Conservation (phyloP, 2,888 invertebrate species). For the Clistopyga incitator region DNA sequence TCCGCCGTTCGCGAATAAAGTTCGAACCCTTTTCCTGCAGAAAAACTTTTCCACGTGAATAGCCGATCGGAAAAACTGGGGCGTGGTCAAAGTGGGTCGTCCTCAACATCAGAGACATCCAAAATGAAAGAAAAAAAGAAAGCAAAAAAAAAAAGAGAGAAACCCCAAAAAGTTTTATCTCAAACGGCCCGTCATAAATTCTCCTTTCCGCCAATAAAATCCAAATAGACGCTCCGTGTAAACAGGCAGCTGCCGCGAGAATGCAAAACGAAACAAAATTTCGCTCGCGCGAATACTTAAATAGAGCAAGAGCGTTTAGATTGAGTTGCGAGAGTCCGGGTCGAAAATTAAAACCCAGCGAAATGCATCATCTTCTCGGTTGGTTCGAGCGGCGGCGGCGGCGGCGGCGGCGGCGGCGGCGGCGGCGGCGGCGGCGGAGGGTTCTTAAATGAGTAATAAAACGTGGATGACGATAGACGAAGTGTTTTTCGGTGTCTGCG, state of each 20-base stretch:
- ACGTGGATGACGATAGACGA: slow-evolving; percentile 4
- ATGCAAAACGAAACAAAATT: slow-evolving; percentile 25
- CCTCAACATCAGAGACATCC: slow-evolving; percentile 8
- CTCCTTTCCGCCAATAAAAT: slow-evolving; percentile 47
- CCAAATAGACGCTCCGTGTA: slow-evolving; percentile 17
- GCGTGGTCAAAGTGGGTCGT: slow-evolving; percentile 32
- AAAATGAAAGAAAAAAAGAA: too few relatives aligned
- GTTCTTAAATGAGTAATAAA: slow-evolving; percentile 36
- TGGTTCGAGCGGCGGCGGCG: slow-evolving; percentile 7
- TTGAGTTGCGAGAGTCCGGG: slow-evolving; percentile 34
- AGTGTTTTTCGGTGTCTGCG: slow-evolving; percentile 19
- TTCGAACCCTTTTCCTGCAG: not conserved
- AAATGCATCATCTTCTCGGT: slow-evolving; percentile 45
- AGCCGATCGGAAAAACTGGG: not conserved
- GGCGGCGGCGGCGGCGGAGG: too few relatives aligned
- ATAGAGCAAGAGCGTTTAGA: slow-evolving; percentile 53
- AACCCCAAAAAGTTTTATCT: slow-evolving; percentile 38
- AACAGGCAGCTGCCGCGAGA: slow-evolving; percentile 15
- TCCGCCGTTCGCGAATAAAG: slow-evolving; percentile 15
- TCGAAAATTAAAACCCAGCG: slow-evolving; percentile 35
- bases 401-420: too few relatives aligned
- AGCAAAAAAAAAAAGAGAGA: slow-evolving; percentile 7
- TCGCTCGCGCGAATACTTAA: slow-evolving; percentile 23
- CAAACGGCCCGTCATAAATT: slow-evolving; percentile 32
- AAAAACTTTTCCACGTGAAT: not conserved